Evolutionary conservation across 2,797 vertebrate genomes (phyloP), one percentile per base, ranked within the genome.

Genomic region (Lacerta viridis): DNA sequence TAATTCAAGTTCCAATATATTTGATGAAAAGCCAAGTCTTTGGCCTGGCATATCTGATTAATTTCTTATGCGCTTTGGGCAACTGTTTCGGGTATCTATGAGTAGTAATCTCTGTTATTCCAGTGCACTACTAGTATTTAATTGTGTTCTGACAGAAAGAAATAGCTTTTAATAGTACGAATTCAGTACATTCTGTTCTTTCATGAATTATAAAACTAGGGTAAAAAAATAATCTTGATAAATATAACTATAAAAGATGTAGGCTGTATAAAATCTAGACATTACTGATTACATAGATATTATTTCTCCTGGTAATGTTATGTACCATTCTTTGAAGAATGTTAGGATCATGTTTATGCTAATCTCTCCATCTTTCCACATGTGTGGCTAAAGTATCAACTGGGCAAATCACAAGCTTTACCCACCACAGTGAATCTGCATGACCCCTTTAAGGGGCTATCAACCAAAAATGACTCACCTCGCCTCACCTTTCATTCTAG

Each of bases 181-280:
- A 43, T 94, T 89, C 4, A 84, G 81, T 59, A 18, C 83, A 29
- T 68, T 81, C 78, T 90, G 80, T 92, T 61, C 80, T 90, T 95
- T 80, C 78, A 89, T 92, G 50, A 87, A 83, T 88, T 88, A 87
- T 6, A 0, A 50, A 78, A 94, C 50, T 74, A 93, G 76, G 86
- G 64, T 80, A 87, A 85, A 94, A 94, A 55, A 87, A 80, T 92
- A 90, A 88, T 50, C 50, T 46, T 87, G 66, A 64, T 89, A 86
- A 86, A 78, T 81, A 69, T 59, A 43, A 72, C 90, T 88, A 46
- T 50, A 88, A 80, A 59, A 64, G 17, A 25, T 75, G 29, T 82
- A 61, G 33, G 68, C 23, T 68, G 77, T 59, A 69, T 69, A 80
- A 17, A 69, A 84, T 10, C 59, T 81, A 69, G 84, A 87, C 82